Conservation (phyloP, 1,140 invertebrate species). For the Protaetia brevitarsis region DNA sequence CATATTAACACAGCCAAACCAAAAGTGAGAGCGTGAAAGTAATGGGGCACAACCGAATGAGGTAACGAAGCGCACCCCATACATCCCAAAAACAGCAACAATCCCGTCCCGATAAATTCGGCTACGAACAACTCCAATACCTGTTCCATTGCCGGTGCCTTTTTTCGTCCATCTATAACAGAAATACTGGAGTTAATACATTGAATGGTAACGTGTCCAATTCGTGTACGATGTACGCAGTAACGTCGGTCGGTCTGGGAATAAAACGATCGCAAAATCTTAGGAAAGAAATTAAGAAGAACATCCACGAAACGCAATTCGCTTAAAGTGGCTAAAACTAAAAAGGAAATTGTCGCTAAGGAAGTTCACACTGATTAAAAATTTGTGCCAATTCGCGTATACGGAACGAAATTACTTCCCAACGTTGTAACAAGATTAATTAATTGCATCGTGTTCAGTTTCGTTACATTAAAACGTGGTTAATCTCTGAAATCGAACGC, state of each 20-base stretch:
- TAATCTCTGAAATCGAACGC: no score
- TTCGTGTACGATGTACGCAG: neutral
- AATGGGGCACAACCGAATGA: slow-evolving; percentile 46
- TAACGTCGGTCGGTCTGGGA: neutral
- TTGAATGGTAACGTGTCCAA: neutral
- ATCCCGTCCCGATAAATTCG: slow-evolving; percentile 72
- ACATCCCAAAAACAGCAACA: slow-evolving; percentile 74
- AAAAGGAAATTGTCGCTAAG: slow-evolving; percentile 1
- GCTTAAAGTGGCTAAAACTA: neutral
- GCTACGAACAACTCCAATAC: slow-evolving; percentile 45
- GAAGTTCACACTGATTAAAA: neutral
- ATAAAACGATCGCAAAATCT: neutral
- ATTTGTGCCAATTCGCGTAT: neutral
- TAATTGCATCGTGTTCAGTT: neutral
- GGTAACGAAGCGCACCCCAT: slow-evolving; percentile 55
- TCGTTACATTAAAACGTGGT: no score
- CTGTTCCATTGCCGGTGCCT: neutral
- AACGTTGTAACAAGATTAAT: neutral
- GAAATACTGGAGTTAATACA: neutral
- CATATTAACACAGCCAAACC: slow-evolving; percentile 66
- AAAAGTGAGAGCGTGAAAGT: slow-evolving; percentile 64
- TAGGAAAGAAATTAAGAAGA: neutral
- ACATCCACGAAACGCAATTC: neutral
- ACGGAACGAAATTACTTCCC: slow-evolving; percentile 2
- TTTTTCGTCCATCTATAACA: slow-evolving; percentile 8